Evolutionary conservation across 2,113 vertebrate genomes (phyloP), one percentile per base, ranked within the genome.

Genomic region (Oostethus manadensis): DNA sequence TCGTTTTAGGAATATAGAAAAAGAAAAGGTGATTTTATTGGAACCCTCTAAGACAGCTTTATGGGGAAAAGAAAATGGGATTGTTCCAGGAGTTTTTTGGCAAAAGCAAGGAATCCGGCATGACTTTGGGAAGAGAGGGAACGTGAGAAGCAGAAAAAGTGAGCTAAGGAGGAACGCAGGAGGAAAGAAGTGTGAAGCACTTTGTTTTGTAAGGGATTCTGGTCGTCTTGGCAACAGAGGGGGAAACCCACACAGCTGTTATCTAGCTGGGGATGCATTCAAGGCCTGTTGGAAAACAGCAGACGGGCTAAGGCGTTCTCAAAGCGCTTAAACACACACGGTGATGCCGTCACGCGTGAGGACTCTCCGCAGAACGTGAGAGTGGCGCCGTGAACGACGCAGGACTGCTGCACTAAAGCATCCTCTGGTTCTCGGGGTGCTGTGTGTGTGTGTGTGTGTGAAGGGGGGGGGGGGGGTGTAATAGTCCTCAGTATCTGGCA

Each of bases 211-310:
- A 71, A 76, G 70, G 67, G 45, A 73, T 77, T 79, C 56, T 70
- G 60, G 78, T 82, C 66, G 81, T 74, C 80, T 84, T 53, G 82
- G 78, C 64, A 81, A 86, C 64, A 62, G 53, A 86, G 79, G 88
- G 87, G 87, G 87, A 87, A 89, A 85, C 87, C 88, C 87, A 83
- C 86, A 82, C 87, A 89, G 88, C 87, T 90, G 88, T 75, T 74
- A 66, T 77, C 67, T 76, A 73, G 81, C 68, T 66, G 56, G 43
- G 49, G 76, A 57, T 70, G 69, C 57, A 56, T 69, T 77, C 67
- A 71, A 17, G 59, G 71, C 60, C 63, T 43, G 22, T 58, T 54
- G 66, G 66, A 70, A 58, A 70, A 64, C 26, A 60, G 43, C 43
- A 51, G 49, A 15, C 22, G 22, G 16, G 33, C 51, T 51, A 40